Conservation (phyloP, 64 coral and sea anemone species). For the Montipora cactus region DNA sequence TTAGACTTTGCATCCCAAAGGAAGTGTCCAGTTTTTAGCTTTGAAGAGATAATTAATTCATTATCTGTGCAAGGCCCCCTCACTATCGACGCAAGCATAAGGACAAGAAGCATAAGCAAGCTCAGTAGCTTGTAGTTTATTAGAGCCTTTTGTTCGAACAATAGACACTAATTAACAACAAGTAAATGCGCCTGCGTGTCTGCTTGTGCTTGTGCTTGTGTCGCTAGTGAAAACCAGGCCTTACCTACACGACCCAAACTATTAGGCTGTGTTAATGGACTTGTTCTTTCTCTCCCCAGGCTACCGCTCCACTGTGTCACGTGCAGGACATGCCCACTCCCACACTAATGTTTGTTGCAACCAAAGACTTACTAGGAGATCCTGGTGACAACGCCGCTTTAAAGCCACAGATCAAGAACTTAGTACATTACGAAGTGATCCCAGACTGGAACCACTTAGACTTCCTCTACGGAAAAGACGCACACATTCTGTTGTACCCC, state of each 20-base stretch:
- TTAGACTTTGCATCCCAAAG: too few species aligned
- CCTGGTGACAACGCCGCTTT: slow-evolving; percentile 61
- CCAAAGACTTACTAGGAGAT: slow-evolving; percentile 80
- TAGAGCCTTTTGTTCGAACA: too few species aligned
- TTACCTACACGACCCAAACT: too few species aligned
- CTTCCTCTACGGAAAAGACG: slow-evolving; percentile 86
- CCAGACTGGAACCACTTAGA: slow-evolving; percentile 85
- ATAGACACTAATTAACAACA: too few species aligned
- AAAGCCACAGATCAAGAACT: slow-evolving; percentile 64
- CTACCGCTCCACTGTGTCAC: slow-evolving; percentile 66
- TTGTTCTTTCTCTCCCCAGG: neutral
- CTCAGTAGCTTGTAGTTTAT: too few species aligned
- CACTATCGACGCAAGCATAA: too few species aligned
- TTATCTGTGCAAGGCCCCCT: neutral
- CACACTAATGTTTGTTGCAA: slow-evolving; percentile 75
- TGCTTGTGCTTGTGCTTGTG: too few species aligned
- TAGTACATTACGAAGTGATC: slow-evolving; percentile 80
- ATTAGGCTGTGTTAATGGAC: neutral
- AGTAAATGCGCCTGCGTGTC: too few species aligned
- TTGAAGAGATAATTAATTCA: neutral
- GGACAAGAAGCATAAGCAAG: too few species aligned
- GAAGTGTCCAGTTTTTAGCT: too few species aligned
- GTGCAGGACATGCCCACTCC: slow-evolving; percentile 85
- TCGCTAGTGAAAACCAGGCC: too few species aligned
- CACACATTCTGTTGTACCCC: slow-evolving; percentile 69